Evolutionary conservation across 2,113 vertebrate species (phyloP), one percentile per base, ranked within the genome.

Genomic region (Psephotus haematonotus): DNA sequence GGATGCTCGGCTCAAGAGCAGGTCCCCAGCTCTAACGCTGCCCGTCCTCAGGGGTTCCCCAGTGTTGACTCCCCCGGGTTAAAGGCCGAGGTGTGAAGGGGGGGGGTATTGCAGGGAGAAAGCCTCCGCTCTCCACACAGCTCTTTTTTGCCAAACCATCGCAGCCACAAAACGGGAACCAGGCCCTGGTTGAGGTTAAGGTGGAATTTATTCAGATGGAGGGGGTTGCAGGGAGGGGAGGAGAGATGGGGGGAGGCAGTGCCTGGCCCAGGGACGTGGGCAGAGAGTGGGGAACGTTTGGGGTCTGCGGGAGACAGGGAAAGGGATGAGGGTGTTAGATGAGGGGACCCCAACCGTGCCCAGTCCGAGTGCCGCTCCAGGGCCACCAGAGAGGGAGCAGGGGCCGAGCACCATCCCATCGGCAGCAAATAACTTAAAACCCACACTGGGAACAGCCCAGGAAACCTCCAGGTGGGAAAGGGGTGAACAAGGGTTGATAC

Each of bases 171-270:
- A 76, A 95, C 55, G 55, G 86, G 83, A 88, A 90, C 62, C 1
- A 6, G 43, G 67, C 76, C 65, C 35, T 10, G 2, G 29, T 7
- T 82, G 88, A 27, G 82, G 88, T 94, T 91, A 94, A 95, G 94
- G 96, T 96, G 96, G 97, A 97, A 97, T 93, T 91, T 94, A 86
- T 88, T 96, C 89, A 96, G 86, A 93, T 71, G 82, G 91, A 91
- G 43, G 18, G 37, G 39, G 53, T 17, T 49, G 41, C 12, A 47
- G 64, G 39, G 17, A 29, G 4, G 19, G 39, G 37, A 20, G 31
- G 9, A 65, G 69, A 17, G 46, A 46, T 49, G 43, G 33, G 57
- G 76, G 28, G n/a, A 70, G 57, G 50, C 9, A 17, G 9, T 7
- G 1, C 72, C 68, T 49, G 49, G 60, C 44, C 46, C 64, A 29